Percentiles rank a stretch among this genome's conserved stretches.
These are phyloP conservation scores for Melinaea marsaeus DNA, from an alignment of 2,888 invertebrate genomes.

Conservation along the genomic window DNA sequence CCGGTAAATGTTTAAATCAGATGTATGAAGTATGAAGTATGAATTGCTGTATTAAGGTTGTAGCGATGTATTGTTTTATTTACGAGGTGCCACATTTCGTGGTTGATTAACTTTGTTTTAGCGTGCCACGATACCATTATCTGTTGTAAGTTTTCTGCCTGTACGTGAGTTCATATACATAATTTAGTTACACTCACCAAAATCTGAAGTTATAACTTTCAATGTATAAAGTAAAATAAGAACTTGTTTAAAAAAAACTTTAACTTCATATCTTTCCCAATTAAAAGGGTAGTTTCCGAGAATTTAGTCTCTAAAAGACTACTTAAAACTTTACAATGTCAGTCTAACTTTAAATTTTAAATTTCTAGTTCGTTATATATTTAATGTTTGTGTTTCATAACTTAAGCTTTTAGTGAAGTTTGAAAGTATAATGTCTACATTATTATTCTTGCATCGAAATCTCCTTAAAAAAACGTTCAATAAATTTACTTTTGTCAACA, in stretches of 20 bases:
- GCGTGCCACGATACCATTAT: conserved; percentile 26
- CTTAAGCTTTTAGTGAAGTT: too few species aligned
- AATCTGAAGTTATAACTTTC: background rate
- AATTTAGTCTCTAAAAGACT: too few species aligned
- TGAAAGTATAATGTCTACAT: background rate
- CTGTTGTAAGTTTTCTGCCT: conserved; percentile 12
- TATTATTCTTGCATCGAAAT: background rate
- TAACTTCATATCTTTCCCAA: too few species aligned
- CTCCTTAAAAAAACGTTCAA: background rate
- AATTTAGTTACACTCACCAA: background rate
- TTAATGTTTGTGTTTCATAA: too few species aligned
- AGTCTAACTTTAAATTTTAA: too few species aligned
- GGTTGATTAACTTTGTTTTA: conserved; percentile 26
- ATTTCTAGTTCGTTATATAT: too few species aligned
- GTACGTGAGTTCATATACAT: background rate
- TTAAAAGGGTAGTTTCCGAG: too few species aligned
- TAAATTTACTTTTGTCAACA: conserved; percentile 3
- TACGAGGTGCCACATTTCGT: conserved; percentile 25
- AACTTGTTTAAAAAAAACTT: too few species aligned
- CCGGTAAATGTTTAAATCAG: background rate
- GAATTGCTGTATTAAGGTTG: background rate
- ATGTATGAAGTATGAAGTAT: background rate
- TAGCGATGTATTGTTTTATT: conserved; percentile 12
- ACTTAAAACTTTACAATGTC: too few species aligned
- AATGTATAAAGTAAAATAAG: too few species aligned